phyloP scores from a whole-genome alignment of 2,888 invertebrate species.

The Leuctra nigra region DNA sequence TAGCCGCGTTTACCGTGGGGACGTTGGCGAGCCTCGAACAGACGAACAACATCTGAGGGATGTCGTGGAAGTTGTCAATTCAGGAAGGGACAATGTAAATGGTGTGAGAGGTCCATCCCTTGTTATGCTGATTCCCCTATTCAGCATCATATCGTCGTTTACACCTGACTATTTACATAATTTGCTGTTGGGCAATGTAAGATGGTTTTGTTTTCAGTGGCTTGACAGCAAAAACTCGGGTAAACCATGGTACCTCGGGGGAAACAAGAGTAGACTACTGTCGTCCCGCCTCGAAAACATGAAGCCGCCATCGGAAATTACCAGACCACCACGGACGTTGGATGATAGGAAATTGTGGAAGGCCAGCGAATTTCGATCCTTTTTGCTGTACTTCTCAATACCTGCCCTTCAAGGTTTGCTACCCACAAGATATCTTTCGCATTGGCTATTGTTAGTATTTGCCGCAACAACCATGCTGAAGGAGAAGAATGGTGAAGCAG shows the following conservation, averaged over 20 bases:
- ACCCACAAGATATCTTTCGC: constrained; percentile 8
- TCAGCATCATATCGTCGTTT: not conserved
- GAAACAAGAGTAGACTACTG: not conserved
- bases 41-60: not conserved
- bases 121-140: not conserved
- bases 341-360: constrained; percentile 10
- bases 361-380: constrained; percentile 9
- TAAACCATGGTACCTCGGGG: not conserved
- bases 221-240: not conserved
- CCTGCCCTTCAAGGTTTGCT: constrained; percentile 7
- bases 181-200: not conserved
- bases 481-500: not conserved
- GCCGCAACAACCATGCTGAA: not conserved
- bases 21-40: not conserved
- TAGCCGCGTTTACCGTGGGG: constrained; percentile 1
- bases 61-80: not conserved
- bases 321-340: constrained; percentile 8
- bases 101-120: not conserved
- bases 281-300: not conserved
- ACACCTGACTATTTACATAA: constrained; percentile 13
- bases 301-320: constrained; percentile 3
- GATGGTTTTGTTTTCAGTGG: not conserved
- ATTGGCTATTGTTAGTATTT: constrained; percentile 12
- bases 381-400: constrained; percentile 9
- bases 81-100: not conserved